These are phyloP conservation scores for Platyura marginata DNA, from an alignment of 1,140 invertebrate genomes.

Conservation along the genomic window DNA sequence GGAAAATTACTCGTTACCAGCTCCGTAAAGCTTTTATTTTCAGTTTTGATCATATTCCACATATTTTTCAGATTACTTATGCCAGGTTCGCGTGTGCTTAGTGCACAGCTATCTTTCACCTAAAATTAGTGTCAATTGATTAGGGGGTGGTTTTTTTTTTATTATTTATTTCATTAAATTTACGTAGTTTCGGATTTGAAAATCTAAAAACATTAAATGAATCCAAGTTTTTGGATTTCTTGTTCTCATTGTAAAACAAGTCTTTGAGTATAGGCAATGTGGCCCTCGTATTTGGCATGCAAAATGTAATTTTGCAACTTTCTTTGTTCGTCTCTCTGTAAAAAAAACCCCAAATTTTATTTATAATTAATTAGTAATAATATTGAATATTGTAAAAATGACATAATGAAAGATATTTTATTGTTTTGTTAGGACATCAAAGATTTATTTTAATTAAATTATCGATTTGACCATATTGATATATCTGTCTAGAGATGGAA, in stretches of 20 bases:
- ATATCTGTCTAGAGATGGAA: too few relatives aligned
- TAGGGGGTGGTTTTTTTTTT: neutral
- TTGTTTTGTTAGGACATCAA: too few relatives aligned
- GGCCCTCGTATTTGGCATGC: constrained; percentile 68
- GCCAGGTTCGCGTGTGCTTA: constrained; percentile 66
- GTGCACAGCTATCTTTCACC: constrained; percentile 56
- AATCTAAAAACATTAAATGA: constrained; percentile 85
- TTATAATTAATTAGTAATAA: neutral
- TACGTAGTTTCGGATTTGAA: constrained; percentile 41
- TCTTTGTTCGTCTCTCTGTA: constrained; percentile 62
- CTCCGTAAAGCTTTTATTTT: constrained; percentile 76
- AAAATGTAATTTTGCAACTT: constrained; percentile 75
- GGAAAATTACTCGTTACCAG: constrained; percentile 86
- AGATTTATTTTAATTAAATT: too few relatives aligned
- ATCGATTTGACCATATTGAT: too few relatives aligned
- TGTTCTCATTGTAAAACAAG: constrained; percentile 73
- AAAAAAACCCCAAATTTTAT: constrained; percentile 8
- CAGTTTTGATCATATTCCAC: constrained; percentile 82
- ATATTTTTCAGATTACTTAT: constrained; percentile 74
- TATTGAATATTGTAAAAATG: too few relatives aligned
- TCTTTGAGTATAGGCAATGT: constrained; percentile 76
- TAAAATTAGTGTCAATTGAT: constrained; percentile 16
- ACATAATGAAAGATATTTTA: too few relatives aligned
- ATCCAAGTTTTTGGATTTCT: constrained; percentile 79
- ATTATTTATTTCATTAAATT: constrained; percentile 6